Evolutionary conservation across 2,797 vertebrate genomes (phyloP).

Genomic region (Chaetophractus vellerosus): DNA sequence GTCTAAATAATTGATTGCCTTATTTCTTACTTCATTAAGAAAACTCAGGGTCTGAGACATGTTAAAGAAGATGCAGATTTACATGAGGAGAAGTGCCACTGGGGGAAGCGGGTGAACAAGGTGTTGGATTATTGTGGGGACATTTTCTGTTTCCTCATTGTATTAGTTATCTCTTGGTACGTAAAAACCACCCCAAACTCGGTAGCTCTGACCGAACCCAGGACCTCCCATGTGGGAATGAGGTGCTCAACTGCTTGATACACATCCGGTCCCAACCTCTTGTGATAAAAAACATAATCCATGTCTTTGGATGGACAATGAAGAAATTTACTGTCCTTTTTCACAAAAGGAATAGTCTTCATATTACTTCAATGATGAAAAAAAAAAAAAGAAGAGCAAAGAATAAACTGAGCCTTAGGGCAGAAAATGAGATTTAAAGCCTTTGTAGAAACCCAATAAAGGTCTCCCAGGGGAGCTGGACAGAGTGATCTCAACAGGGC

Average conservation of each 20-base stretch:
- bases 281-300: not conserved
- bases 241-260: too few relatives aligned
- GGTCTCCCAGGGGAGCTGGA: not conserved
- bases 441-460: constrained; percentile 4
- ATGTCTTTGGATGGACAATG: not conserved
- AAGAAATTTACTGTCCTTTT: not conserved
- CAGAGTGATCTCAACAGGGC: not conserved
- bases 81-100: not conserved
- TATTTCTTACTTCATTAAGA: constrained; percentile 25
- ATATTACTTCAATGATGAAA: constrained; percentile 2
- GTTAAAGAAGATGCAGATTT: not conserved
- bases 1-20: not conserved
- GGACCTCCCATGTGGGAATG: too few relatives aligned
- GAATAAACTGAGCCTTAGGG: not conserved
- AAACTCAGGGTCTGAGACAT: not conserved
- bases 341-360: not conserved
- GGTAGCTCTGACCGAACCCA: too few relatives aligned
- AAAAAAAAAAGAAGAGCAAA: constrained; percentile 11
- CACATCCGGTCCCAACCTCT: not conserved
- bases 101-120: not conserved
- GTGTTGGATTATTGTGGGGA: not conserved
- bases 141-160: not conserved
- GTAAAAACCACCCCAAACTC: constrained; percentile 13
- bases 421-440: constrained; percentile 23
- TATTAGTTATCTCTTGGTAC: not conserved